Conservation (phyloP, 2,113 vertebrate species). For the Isichthys henryi region DNA sequence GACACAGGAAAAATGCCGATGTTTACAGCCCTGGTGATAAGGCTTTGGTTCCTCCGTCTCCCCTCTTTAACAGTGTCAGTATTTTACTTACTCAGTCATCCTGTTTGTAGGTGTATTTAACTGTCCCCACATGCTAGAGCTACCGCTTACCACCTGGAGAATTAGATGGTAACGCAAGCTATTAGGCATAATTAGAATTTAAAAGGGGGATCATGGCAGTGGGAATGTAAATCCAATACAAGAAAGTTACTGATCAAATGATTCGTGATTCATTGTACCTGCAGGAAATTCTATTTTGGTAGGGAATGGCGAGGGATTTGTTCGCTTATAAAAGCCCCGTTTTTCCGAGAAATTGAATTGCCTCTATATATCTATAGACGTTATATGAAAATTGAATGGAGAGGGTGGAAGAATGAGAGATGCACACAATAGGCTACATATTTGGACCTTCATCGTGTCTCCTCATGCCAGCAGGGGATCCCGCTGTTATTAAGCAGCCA, state of each 20-base stretch:
- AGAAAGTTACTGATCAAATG: background rate
- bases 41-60: background rate
- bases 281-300: background rate
- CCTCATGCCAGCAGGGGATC: background rate
- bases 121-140: background rate
- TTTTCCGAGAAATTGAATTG: background rate
- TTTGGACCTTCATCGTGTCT: background rate
- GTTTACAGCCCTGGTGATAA: background rate
- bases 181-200: background rate
- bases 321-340: background rate
- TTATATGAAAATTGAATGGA: background rate
- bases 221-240: background rate
- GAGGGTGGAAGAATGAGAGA: background rate
- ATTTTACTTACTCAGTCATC: background rate
- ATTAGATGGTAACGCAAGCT: background rate
- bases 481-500: background rate
- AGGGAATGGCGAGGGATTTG: background rate
- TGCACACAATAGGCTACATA: background rate
- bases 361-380: background rate
- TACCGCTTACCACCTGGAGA: background rate
- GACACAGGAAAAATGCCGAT: background rate
- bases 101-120: background rate
- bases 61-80: background rate
- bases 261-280: background rate
- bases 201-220: background rate